These are phyloP conservation scores for Chelon auratus DNA, from an alignment of 2,797 vertebrate genomes.

Conservation along the genomic window DNA sequence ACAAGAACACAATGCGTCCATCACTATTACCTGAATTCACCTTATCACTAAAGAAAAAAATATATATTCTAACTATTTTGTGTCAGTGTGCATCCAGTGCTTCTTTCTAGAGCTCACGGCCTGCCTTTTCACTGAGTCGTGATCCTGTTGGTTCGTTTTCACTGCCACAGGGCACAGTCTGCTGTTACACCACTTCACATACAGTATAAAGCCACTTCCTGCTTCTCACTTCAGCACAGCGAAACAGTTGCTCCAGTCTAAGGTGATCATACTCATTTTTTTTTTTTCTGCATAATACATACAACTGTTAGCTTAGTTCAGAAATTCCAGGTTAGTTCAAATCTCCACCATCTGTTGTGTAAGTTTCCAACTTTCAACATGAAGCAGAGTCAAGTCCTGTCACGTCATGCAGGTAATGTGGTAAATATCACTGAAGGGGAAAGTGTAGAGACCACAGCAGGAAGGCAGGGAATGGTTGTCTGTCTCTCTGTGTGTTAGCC, in stretches of 20 bases:
- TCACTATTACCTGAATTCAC: neutral
- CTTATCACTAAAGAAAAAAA: neutral
- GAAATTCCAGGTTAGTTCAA: neutral
- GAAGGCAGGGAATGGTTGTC: neutral
- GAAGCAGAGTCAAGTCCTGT: constrained; percentile 39
- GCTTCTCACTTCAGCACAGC: constrained; percentile 17
- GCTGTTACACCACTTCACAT: constrained; percentile 33
- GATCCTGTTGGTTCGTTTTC: constrained; percentile 30
- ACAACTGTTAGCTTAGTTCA: neutral
- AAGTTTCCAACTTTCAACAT: neutral
- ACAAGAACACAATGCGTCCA: no score
- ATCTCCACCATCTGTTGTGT: constrained; percentile 11
- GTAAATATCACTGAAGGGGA: constrained; percentile 11
- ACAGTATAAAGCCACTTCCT: constrained; percentile 18
- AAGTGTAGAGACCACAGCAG: constrained; percentile 5
- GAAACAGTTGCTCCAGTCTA: neutral
- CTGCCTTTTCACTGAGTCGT: neutral
- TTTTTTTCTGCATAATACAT: neutral
- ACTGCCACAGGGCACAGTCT: constrained; percentile 48
- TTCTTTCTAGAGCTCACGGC: neutral
- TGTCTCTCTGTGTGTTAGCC: no score
- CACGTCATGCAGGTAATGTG: constrained; percentile 21
- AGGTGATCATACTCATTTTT: constrained; percentile 1
- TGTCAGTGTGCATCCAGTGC: neutral
- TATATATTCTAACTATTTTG: neutral